phyloP scores from a whole-genome alignment of 2,113 vertebrate species.

The Thymallus thymallus region DNA sequence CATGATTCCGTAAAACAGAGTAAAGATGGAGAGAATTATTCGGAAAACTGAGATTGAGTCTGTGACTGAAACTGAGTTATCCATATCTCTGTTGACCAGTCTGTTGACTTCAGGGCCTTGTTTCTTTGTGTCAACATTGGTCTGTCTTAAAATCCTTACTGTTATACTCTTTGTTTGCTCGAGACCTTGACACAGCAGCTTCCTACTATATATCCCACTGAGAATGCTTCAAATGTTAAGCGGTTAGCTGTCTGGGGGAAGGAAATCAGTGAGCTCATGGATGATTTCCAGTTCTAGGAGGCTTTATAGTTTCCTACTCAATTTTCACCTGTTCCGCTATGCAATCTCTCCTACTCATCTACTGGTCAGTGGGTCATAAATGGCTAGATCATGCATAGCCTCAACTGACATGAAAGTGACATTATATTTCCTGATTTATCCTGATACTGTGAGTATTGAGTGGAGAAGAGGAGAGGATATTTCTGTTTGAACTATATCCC shows the following conservation, averaged over 20 bases:
- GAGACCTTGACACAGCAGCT: background rate
- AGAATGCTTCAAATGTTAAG: background rate
- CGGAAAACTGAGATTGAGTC: too few species aligned
- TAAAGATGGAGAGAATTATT: too few species aligned
- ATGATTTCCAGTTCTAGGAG: constrained; percentile 7
- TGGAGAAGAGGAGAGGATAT: background rate
- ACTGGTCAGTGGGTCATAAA: background rate
- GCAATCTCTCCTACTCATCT: background rate
- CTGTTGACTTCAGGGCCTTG: too few species aligned
- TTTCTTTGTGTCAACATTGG: too few species aligned
- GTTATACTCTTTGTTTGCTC: too few species aligned
- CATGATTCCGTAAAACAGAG: too few species aligned
- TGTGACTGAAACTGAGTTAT: too few species aligned
- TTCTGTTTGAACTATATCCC: too few species aligned
- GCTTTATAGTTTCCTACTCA: background rate
- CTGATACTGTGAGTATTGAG: background rate
- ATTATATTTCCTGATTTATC: background rate
- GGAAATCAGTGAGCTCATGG: background rate
- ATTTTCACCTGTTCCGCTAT: background rate
- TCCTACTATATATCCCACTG: background rate
- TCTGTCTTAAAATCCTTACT: too few species aligned
- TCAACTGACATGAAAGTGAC: background rate
- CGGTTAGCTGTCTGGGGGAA: background rate
- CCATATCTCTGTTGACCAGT: too few species aligned
- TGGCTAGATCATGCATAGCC: background rate